Percentiles rank a stretch among this genome's conserved stretches.
Conservation (phyloP, 2,888 invertebrate genomes). For the Rhagium mordax region DNA sequence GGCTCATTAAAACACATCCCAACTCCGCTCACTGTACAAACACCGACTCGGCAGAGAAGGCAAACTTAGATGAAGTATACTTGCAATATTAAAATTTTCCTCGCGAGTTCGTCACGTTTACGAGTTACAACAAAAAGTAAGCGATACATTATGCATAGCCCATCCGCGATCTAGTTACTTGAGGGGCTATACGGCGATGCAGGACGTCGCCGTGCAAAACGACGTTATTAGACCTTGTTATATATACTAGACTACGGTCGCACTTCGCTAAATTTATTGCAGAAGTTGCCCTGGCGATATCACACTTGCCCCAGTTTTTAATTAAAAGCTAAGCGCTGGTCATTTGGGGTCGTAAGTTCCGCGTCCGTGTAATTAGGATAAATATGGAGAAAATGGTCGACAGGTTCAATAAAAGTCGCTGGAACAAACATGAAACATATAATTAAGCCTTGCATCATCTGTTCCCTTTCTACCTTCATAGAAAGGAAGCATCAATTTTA, state of each 20-base stretch:
- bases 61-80: constrained; percentile 40
- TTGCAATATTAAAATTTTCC: constrained; percentile 60
- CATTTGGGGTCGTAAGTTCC: constrained; percentile 16
- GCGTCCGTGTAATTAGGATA: background rate
- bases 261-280: constrained; percentile 27
- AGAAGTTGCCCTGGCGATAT: constrained; percentile 4
- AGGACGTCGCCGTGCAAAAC: constrained; percentile 46
- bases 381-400: background rate
- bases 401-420: too few species aligned
- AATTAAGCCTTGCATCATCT: too few species aligned
- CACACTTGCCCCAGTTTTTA: constrained; percentile 23
- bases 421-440: too few species aligned
- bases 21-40: background rate
- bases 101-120: constrained; percentile 62
- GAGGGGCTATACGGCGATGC: constrained; percentile 45
- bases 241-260: constrained; percentile 17
- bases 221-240: constrained; percentile 42
- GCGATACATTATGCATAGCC: constrained; percentile 64
- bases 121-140: constrained; percentile 58
- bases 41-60: background rate
- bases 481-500: too few species aligned
- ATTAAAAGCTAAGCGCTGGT: constrained; percentile 21
- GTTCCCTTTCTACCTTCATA: too few species aligned
- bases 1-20: background rate
- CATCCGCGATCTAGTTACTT: constrained; percentile 60